Conservation (phyloP, 2,113 vertebrate species). For the Leptocoma aspasia region DNA sequence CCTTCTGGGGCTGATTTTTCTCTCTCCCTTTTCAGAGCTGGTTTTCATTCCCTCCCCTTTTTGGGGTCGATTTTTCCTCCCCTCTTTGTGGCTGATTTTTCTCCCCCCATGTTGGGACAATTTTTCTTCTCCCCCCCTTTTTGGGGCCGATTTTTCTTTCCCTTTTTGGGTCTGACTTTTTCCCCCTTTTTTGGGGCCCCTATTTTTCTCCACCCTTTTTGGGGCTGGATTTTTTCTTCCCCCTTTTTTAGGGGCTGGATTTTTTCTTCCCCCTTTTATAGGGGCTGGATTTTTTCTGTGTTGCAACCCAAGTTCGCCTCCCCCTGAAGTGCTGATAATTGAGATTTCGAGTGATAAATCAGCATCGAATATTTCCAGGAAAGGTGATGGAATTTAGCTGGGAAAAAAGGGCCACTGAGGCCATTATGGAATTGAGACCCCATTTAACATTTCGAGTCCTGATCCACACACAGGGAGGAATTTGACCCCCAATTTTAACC, state of each 20-base stretch:
- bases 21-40: too few species aligned
- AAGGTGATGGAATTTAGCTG: not conserved
- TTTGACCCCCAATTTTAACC: not conserved
- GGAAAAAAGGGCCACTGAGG: not conserved
- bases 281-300: fast-evolving
- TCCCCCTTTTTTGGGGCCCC: not conserved
- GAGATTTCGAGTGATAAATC: not conserved
- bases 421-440: not conserved
- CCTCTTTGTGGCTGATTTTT: not conserved
- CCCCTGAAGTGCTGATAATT: not conserved
- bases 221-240: not conserved
- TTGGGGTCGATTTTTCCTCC: not conserved
- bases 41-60: too few species aligned
- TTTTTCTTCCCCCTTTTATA: too few species aligned
- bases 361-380: not conserved
- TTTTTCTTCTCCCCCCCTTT: not conserved
- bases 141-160: too few species aligned
- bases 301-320: not conserved
- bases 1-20: too few species aligned
- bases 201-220: not conserved
- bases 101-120: not conserved
- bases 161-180: too few species aligned
- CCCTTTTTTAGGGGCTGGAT: too few species aligned
- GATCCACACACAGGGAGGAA: not conserved
- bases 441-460: not conserved